phyloP scores from a whole-genome alignment of 1,140 invertebrate genomes.

The Metaphire vulgaris region DNA sequence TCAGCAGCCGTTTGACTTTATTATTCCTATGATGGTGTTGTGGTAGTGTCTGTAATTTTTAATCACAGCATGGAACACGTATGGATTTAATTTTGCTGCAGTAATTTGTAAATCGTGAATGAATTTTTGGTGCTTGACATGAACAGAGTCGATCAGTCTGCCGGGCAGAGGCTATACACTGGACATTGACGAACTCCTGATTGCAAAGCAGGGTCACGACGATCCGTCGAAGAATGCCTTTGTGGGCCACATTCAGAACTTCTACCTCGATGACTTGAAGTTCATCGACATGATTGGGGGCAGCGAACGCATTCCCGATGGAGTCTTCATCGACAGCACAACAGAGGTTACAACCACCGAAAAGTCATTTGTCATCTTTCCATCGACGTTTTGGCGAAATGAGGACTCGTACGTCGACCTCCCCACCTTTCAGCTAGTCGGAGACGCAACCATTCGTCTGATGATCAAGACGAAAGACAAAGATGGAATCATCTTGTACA shows the following conservation, averaged over 20 bases:
- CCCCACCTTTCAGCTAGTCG: constrained; percentile 30
- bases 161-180: constrained; percentile 32
- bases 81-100: no score
- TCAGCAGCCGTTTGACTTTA: no score
- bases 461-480: constrained; percentile 56
- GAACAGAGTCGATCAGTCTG: constrained; percentile 9
- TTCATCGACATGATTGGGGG: constrained; percentile 31
- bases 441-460: constrained; percentile 37
- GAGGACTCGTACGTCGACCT: constrained; percentile 35
- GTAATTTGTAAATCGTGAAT: no score
- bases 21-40: no score
- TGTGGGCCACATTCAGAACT: constrained; percentile 42
- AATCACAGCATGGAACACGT: no score
- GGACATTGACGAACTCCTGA: constrained; percentile 31
- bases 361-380: constrained; percentile 31
- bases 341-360: constrained; percentile 1
- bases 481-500: constrained; percentile 81
- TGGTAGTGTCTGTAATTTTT: no score
- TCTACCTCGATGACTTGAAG: constrained; percentile 36
- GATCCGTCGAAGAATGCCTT: constrained; percentile 32
- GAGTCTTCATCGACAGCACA: constrained; percentile 9
- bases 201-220: constrained; percentile 22
- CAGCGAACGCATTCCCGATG: background rate
- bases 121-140: no score
- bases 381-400: constrained; percentile 36